These are phyloP conservation scores for Cryptotis parvus DNA, from an alignment of 2,113 vertebrate species.

Conservation along the genomic window DNA sequence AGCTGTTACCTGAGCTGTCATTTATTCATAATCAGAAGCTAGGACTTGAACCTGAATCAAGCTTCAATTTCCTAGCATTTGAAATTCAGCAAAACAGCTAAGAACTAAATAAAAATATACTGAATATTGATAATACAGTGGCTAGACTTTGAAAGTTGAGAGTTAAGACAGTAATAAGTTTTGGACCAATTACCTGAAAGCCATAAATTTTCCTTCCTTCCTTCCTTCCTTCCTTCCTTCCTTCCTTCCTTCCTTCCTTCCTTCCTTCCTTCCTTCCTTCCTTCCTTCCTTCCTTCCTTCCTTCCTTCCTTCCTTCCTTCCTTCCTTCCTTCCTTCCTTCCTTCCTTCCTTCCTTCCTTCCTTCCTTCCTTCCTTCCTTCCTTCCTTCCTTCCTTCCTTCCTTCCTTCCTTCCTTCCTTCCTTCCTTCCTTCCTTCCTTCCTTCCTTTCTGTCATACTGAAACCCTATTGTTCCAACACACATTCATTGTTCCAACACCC, in stretches of 20 bases:
- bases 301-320: too few species aligned
- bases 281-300: too few species aligned
- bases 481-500: too few species aligned
- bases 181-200: constrained; percentile 22
- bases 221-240: too few species aligned
- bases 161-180: not conserved
- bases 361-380: too few species aligned
- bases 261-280: too few species aligned
- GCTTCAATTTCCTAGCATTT: not conserved
- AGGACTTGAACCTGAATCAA: not conserved
- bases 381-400: too few species aligned
- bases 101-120: not conserved
- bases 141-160: not conserved
- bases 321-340: too few species aligned
- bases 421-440: not conserved
- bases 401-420: too few species aligned
- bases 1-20: not conserved
- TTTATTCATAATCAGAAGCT: constrained; percentile 39
- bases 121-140: not conserved
- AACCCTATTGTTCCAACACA: too few species aligned
- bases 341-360: too few species aligned
- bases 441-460: not conserved
- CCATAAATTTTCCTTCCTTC: not conserved
- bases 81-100: not conserved
- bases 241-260: too few species aligned